Base-by-base conservation (phyloP, 2,797 vertebrate genomes). In the Avahi laniger region DNA sequence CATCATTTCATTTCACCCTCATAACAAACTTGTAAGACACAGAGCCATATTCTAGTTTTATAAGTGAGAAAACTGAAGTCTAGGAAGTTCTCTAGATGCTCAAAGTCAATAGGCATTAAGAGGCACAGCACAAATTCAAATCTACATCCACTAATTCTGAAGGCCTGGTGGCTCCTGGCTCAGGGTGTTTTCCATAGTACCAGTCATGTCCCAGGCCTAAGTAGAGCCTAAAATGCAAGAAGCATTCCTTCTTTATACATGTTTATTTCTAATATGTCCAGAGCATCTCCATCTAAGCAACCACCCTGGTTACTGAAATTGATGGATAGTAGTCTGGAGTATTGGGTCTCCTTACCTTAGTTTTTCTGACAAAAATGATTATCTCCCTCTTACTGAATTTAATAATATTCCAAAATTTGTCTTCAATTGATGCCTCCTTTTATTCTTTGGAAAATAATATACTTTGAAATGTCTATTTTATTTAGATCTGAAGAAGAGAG, bases 391-490 rank as follows among this genome's bases (percentile, higher is more conserved):
- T 72, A 54, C 41, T 91, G 35, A 54, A 79, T 92, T 92, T 35
- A 72, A 33, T 89, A 84, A 80, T 57, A 83, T 72, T 52, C 81
- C 35, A 59, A 50, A 57, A 89, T 76, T 79, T 79, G 24, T 78
- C 46, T 81, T 76, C 22, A 81, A 15, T 57, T 63, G 43, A 86
- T 92, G 20, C 18, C 15, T 86, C 54, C 38, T 88, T 91, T 78
- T 83, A n/a, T 48, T 70, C 54, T 79, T 88, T 93, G 48, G 70
- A 67, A 88, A 95, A 85, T 33, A 38, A 46, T 50, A 54, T 43
- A 65, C 17, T 97, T 86, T 86, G 70, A 89, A 85, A 78, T 82
- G 2, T 65, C 54, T 79, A 54, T 50, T 92, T 94, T 89, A 57
- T 82, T 89, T 85, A 67, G 59, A 63, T 35, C 28, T 92, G 52